Evolutionary conservation across 2,113 vertebrate genomes (phyloP).

Genomic region (Vireo altiloquus): DNA sequence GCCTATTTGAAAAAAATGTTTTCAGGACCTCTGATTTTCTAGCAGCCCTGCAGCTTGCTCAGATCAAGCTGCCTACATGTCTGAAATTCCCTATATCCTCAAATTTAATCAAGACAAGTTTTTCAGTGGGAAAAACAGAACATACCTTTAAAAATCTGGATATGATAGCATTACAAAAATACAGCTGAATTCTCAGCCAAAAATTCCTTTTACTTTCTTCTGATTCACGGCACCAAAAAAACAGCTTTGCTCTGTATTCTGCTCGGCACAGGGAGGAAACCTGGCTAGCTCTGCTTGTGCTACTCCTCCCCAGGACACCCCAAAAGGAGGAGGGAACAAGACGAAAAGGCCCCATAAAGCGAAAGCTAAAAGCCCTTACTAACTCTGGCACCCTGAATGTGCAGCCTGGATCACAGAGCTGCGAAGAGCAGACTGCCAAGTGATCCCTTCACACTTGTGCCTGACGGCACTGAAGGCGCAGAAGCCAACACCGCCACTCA

Average conservation of each 20-base stretch:
- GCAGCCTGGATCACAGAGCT: not conserved
- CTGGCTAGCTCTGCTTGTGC: not conserved
- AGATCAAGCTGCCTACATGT: not conserved
- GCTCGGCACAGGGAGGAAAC: not conserved
- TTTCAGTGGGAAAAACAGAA: not conserved
- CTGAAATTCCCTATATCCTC: not conserved
- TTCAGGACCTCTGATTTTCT: not conserved
- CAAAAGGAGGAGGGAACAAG: not conserved
- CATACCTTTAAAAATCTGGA: not conserved
- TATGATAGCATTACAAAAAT: not conserved
- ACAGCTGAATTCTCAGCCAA: not conserved
- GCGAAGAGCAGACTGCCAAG: not conserved
- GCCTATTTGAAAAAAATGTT: not conserved
- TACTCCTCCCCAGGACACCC: not conserved
- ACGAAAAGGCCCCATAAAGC: rapidly evolving
- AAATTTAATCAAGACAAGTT: not conserved
- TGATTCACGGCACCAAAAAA: not conserved
- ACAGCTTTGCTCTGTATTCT: not conserved
- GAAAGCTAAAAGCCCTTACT: not conserved
- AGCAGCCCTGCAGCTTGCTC: not conserved
- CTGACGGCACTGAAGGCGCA: not conserved
- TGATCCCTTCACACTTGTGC: not conserved
- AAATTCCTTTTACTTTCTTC: not conserved
- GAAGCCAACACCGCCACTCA: rapidly evolving
- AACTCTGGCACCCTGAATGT: not conserved